Evolutionary conservation across 2,113 vertebrate species (phyloP), one percentile per base, ranked within the genome.

Genomic region (Oostethus manadensis): DNA sequence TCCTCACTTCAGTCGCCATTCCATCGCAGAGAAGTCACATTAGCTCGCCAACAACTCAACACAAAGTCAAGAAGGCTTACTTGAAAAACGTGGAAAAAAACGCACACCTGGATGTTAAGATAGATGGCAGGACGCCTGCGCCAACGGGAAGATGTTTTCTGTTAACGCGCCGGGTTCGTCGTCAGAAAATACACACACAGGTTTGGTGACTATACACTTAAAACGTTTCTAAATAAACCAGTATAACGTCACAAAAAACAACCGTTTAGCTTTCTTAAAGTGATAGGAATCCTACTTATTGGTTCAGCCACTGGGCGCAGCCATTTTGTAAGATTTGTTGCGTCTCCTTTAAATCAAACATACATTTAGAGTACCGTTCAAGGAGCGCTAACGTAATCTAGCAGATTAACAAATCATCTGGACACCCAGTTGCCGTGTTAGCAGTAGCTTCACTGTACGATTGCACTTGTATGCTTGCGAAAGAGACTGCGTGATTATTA

Each of bases 301-400:
- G 59, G 77, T 55, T 65, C 38, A 60, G 56, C 68, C 73, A 74
- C 68, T 45, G 38, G 50, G 71, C 60, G 55, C 76, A 77, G 55
- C 79, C 80, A 81, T 86, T 67, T 81, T 75, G 77, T 77, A 66
- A 71, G 79, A 84, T 87, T 89, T 89, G 89, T 90, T 84, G 89
- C 90, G 89, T 91, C 89, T 90, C 90, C 90, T 91, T 91, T 91
- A 91, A 91, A 80, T 80, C 76, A 76, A 83, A 88, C 83, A 79
- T 75, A 79, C 78, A 84, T 75, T 26, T 67, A 56, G 38, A 7
- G 29, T 33, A 33, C 5, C 58, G 80, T 18, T 66, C 71, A 76
- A 33, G 29, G 29, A 33, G 29, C 29, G 29, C 29, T 1, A 69
- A 56, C 74, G 45, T 56, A 33, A 58, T 70, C 64, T 2, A 26